Base-by-base conservation (phyloP, 2,888 invertebrate species). In the Drosophila buzzatii region DNA sequence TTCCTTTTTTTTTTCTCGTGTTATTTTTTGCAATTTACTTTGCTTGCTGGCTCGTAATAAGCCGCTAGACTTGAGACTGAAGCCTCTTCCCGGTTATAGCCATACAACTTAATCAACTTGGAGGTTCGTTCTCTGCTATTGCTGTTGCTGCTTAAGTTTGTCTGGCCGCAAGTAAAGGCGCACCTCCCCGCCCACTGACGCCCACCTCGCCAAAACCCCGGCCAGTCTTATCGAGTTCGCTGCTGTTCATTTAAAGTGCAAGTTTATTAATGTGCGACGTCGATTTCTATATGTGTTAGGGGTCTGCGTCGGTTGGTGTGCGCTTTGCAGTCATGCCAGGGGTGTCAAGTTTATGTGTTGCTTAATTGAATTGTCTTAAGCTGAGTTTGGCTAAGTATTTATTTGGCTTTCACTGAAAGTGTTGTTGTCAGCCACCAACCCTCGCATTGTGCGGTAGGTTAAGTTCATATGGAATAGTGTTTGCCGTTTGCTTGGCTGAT, bases 291-390 rank as follows among this genome's bases (percentile, higher is more conserved):
- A 27, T 63, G 27, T 41, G 37, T 37, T 10, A 10, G 14, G 33
- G 35, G 33, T 18, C 20, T 49, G 56, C 57, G 37, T 52, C 27
- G 27, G 27, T 27, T 45, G 61, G 45, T 12, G 35, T 20, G 61
- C 62, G 47, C 60, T 44, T 3, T 20, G n/a, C 56, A 9, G 47
- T 47, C 31, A 44, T 52, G 47, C 45, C 42, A 35, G 63, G 70
- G 71, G 83, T 85, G 80, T 85, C 78, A 85, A 76, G 83, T 88
- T 88, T 85, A 88, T 88, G 85, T 82, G 85, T 68, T 85, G 73
- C 74, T 80, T 85, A 85, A 85, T 88, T 88, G 85, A 88, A 88
- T 88, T 85, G 88, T 80, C 80, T 75, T 57, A 68, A 85, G 82
- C 73, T 79, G 64, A 82, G 80, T 73, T 81, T 70, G 68, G 66